These are phyloP conservation scores for Hypotaenidia philippensis DNA, from an alignment of 2,797 vertebrate species.

Conservation along the genomic window DNA sequence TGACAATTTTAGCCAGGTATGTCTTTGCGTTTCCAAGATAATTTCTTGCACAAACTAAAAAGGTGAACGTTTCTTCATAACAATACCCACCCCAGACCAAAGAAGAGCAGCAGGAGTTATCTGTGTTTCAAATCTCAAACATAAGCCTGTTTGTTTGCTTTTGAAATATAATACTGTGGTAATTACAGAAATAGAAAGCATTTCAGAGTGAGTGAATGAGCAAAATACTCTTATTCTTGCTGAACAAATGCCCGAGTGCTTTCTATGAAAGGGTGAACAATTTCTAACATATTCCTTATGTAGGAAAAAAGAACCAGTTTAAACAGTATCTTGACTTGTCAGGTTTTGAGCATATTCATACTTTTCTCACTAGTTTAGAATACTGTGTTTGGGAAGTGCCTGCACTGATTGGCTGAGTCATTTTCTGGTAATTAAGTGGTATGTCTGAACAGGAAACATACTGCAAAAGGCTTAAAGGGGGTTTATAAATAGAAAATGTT, in stretches of 20 bases:
- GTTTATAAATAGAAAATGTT: slow-evolving; percentile 79
- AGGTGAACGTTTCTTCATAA: background rate
- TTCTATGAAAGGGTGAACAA: background rate
- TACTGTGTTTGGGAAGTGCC: slow-evolving; percentile 44
- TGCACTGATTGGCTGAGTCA: slow-evolving; percentile 57
- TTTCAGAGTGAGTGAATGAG: slow-evolving; percentile 35
- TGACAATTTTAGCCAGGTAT: background rate
- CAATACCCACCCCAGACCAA: background rate
- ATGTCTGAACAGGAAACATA: slow-evolving; percentile 80
- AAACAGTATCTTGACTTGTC: background rate
- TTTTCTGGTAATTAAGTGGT: slow-evolving; percentile 75
- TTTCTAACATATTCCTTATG: background rate
- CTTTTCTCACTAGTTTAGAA: background rate
- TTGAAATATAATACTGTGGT: slow-evolving; percentile 40
- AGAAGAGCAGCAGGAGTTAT: background rate
- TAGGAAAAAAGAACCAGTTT: background rate
- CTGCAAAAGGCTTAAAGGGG: slow-evolving; percentile 71
- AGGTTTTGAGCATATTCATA: background rate
- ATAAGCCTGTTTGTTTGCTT: slow-evolving; percentile 10
- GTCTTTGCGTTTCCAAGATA: background rate
- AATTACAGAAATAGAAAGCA: slow-evolving; percentile 44
- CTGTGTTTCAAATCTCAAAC: background rate
- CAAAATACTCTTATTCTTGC: background rate
- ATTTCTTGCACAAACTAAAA: background rate
- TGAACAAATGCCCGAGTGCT: background rate